phyloP scores from a whole-genome alignment of 2,113 vertebrate species.

The Azemiops feae region DNA sequence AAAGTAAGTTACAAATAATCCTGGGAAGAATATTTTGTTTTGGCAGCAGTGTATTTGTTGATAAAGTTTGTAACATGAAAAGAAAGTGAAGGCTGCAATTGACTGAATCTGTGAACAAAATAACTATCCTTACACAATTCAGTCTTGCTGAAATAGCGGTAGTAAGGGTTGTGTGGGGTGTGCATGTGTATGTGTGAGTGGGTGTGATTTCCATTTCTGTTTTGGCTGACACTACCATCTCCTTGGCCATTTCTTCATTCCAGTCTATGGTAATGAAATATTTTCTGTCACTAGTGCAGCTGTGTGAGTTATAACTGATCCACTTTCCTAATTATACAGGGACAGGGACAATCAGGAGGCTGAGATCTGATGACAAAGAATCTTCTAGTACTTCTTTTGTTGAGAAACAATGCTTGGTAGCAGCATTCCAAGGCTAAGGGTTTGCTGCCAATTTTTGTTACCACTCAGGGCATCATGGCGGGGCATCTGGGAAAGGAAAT shows the following conservation, averaged over 20 bases:
- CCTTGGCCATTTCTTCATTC: conserved; percentile 16
- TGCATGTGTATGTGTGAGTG: neutral
- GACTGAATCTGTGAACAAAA: neutral
- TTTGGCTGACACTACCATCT: neutral
- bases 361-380: neutral
- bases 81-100: neutral
- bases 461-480: neutral
- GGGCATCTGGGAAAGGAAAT: neutral
- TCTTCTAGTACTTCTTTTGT: neutral
- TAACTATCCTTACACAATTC: neutral
- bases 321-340: neutral
- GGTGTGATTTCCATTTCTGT: fast-evolving
- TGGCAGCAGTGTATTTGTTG: neutral
- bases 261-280: neutral
- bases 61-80: neutral
- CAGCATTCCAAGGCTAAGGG: neutral
- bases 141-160: neutral
- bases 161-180: neutral
- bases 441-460: neutral
- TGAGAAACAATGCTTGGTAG: neutral
- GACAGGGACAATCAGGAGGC: neutral
- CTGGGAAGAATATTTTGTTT: neutral
- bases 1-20: conserved; percentile 1
- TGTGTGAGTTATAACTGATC: neutral
- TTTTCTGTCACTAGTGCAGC: neutral